A percentile compares a stretch with the other conserved stretches of the same genome.
Evolutionary conservation across 2,113 vertebrate species (phyloP).

Genomic region (Erythrolamprus reginae): DNA sequence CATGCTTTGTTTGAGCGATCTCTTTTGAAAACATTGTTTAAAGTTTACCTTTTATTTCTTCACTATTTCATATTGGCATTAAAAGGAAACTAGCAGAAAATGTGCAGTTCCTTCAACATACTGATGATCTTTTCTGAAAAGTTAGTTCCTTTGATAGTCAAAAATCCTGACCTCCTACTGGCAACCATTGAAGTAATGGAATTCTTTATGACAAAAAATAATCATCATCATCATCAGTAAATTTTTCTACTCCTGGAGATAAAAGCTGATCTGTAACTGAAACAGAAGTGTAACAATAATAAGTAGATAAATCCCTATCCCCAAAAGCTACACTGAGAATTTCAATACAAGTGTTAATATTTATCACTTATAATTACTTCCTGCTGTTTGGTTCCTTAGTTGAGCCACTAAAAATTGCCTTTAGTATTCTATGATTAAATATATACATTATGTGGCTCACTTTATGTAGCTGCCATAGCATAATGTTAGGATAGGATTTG

Average conservation of each 20-base stretch:
- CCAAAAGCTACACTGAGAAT: neutral
- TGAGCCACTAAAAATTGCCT: neutral
- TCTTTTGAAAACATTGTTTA: slow-evolving; percentile 22
- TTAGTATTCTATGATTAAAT: neutral
- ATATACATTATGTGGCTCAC: neutral
- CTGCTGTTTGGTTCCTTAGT: neutral
- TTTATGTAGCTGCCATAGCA: too few relatives aligned
- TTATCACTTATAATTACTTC: neutral
- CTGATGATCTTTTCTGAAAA: slow-evolving; percentile 23
- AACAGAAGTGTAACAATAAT: neutral
- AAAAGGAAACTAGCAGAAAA: slow-evolving; percentile 15
- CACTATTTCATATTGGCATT: slow-evolving; percentile 30
- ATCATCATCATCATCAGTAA: neutral
- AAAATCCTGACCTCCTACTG: neutral
- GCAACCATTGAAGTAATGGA: slow-evolving; percentile 6
- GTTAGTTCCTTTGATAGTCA: slow-evolving; percentile 3
- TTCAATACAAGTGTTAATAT: neutral
- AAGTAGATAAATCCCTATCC: neutral
- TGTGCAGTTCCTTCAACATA: slow-evolving; percentile 14
- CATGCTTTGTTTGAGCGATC: neutral
- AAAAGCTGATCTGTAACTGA: slow-evolving; percentile 14
- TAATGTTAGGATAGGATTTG: too few relatives aligned
- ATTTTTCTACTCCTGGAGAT: slow-evolving; percentile 2
- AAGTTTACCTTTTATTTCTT: slow-evolving; percentile 7
- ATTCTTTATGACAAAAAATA: neutral